Evolutionary conservation across 2,888 invertebrate species (phyloP).

Genomic region (Serrognathus titanus): DNA sequence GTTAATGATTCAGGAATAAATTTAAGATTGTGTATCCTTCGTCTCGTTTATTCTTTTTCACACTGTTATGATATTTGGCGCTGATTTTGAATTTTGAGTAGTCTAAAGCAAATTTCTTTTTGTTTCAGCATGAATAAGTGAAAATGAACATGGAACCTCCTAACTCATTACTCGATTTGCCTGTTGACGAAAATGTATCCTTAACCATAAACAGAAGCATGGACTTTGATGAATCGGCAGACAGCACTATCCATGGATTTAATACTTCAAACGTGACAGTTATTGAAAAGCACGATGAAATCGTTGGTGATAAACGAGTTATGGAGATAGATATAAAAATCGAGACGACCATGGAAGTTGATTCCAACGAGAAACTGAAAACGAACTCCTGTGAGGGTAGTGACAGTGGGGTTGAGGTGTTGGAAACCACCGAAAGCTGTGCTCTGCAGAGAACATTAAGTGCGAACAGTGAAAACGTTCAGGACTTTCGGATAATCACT

Average conservation of each 20-base stretch:
- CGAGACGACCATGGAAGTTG: conserved; percentile 13
- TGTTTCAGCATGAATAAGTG: no score
- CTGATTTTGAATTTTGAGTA: no score
- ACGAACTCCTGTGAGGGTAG: conserved; percentile 60
- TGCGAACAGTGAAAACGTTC: conserved; percentile 63
- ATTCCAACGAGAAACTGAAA: conserved; percentile 18
- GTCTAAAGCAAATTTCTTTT: no score
- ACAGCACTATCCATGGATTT: conserved; percentile 42
- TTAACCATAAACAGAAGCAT: not conserved
- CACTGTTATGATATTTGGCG: no score
- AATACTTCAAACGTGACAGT: conserved; percentile 40
- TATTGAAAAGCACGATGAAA: conserved; percentile 30
- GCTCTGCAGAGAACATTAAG: conserved; percentile 53
- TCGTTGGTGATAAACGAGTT: conserved; percentile 1
- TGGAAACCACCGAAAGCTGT: conserved; percentile 51
- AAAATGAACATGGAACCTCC: no score
- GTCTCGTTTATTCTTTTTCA: no score
- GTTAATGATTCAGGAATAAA: no score
- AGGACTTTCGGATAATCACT: conserved; percentile 53
- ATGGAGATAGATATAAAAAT: conserved; percentile 24
- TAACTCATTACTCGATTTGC: no score
- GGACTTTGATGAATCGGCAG: conserved; percentile 28
- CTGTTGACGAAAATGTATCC: no score
- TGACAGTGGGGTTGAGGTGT: conserved; percentile 77
- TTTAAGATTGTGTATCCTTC: no score